Conservation (phyloP, 2,113 vertebrate species). For the Thamnophis sirtalis region DNA sequence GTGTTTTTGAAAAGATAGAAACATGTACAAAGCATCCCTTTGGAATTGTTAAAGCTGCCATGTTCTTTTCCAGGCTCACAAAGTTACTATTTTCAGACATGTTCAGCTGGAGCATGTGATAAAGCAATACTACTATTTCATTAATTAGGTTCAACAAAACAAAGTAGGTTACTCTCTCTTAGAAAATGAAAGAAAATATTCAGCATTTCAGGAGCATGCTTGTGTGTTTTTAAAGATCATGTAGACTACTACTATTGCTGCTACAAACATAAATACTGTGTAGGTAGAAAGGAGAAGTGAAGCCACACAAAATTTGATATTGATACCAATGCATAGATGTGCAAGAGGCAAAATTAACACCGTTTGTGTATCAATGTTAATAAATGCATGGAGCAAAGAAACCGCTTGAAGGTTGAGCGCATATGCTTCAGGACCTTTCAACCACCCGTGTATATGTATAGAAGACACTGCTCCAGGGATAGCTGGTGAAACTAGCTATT, state of each 20-base stretch:
- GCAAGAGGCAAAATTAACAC: background rate
- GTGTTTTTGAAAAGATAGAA: background rate
- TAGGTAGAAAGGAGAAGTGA: background rate
- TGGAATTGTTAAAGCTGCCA: background rate
- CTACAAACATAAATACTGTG: background rate
- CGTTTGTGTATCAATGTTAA: background rate
- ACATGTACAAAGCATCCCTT: background rate
- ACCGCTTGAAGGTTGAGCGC: background rate
- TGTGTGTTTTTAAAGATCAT: background rate
- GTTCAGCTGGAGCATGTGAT: background rate
- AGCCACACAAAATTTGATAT: background rate
- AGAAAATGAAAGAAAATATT: background rate
- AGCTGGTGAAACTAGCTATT: background rate
- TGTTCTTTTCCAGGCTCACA: background rate
- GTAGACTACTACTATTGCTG: background rate
- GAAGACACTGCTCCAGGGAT: background rate
- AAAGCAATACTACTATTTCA: background rate
- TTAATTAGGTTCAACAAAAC: background rate
- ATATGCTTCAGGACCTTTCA: background rate
- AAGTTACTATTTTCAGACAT: background rate
- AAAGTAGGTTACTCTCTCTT: background rate
- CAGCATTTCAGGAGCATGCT: background rate
- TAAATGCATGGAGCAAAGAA: background rate
- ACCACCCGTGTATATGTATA: background rate
- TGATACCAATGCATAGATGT: background rate